These are phyloP conservation scores for Crypturellus tataupa DNA, from an alignment of 2,797 vertebrate genomes.

Conservation along the genomic window DNA sequence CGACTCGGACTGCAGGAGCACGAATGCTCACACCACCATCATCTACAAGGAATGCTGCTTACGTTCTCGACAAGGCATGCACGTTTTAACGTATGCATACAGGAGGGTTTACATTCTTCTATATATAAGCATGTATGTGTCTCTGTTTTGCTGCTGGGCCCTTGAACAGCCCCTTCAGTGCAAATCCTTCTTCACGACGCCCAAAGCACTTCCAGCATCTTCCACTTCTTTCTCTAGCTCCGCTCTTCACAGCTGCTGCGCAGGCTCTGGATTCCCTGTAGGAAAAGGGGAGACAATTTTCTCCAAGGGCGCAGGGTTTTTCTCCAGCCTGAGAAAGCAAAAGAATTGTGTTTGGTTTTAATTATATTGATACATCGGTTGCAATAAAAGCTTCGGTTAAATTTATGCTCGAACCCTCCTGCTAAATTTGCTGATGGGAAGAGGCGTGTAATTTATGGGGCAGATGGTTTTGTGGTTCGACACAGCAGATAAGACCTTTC, in stretches of 20 bases:
- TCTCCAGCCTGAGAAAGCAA: constrained; percentile 81
- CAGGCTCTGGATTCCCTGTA: constrained; percentile 78
- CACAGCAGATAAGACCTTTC: neutral
- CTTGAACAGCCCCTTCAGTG: constrained; percentile 77
- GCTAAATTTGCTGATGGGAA: neutral
- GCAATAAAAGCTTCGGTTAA: constrained; percentile 54
- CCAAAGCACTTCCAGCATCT: constrained; percentile 73
- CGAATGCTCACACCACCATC: constrained; percentile 72
- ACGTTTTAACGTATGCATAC: constrained; percentile 72
- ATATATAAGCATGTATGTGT: constrained; percentile 77
- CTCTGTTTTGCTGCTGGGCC: constrained; percentile 75
- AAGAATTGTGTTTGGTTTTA: constrained; percentile 57
- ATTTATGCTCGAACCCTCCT: constrained; percentile 50
- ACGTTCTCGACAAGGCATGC: constrained; percentile 81
- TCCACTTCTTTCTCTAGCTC: constrained; percentile 77
- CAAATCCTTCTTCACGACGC: constrained; percentile 66
- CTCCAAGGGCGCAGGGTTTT: constrained; percentile 83
- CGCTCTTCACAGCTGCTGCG: constrained; percentile 71
- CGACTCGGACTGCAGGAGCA: constrained; percentile 67
- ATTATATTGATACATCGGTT: constrained; percentile 36
- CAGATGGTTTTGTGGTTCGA: neutral
- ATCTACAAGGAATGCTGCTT: constrained; percentile 77
- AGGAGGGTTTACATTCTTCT: constrained; percentile 76
- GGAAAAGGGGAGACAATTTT: constrained; percentile 82
- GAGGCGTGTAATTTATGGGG: neutral